phyloP scores from a whole-genome alignment of 2,888 invertebrate species.

The Lamellibrachia columna region DNA sequence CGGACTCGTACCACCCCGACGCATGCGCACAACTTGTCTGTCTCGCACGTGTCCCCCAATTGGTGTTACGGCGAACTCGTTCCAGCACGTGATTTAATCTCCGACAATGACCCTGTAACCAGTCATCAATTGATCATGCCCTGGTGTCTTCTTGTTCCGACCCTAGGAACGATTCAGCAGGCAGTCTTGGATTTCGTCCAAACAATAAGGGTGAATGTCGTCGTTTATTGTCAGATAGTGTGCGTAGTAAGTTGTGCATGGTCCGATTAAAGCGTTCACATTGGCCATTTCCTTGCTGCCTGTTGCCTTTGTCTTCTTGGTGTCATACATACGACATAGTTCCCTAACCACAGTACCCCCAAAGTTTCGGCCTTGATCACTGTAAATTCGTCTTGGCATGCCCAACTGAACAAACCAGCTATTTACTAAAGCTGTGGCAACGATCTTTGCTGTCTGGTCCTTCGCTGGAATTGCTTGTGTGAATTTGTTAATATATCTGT shows the following conservation, averaged over 20 bases:
- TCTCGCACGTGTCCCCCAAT: neutral
- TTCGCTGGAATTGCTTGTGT: constrained; percentile 41
- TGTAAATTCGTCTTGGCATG: neutral
- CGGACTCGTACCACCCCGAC: no score
- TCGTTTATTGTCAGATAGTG: neutral
- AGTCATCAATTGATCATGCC: neutral
- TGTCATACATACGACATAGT: neutral
- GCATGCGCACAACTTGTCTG: no score
- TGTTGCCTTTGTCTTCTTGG: neutral
- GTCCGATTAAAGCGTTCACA: neutral
- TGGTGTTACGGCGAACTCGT: neutral
- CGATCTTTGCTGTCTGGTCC: constrained; percentile 33
- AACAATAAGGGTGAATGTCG: neutral
- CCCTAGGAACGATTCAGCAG: neutral
- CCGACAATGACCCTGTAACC: neutral
- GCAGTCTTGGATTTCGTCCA: neutral
- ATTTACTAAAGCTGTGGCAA: neutral
- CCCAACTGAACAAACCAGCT: neutral
- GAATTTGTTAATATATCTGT: constrained; percentile 32
- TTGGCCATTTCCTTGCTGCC: neutral
- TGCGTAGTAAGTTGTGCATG: neutral
- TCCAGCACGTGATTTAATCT: neutral
- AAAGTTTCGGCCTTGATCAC: neutral
- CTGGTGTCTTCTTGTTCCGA: no score
- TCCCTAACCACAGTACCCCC: neutral